Evolutionary conservation across 2,888 invertebrate species (phyloP), one percentile per base, ranked within the genome.

Genomic region (Stenolophus ochropezus): DNA sequence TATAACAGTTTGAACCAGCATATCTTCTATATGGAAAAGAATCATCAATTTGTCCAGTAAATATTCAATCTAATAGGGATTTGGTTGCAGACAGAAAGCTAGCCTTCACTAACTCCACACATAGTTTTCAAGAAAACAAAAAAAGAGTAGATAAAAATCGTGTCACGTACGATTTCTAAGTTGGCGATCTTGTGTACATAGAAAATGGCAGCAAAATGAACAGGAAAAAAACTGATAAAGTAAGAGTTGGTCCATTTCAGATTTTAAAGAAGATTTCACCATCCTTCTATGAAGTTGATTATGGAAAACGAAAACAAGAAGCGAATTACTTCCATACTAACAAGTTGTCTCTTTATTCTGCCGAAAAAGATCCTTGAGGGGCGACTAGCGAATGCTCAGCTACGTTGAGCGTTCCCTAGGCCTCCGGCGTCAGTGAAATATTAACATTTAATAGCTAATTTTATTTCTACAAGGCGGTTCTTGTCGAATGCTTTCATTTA

Each of bases 151-250:
- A 83, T 27, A 73, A 81, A 79, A 82, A 77, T 73, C 27, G 83
- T 56, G 82, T 77, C 65, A 27, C 73, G n/a, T 58, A 83, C 58
- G 73, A 82, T n/a, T 84, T 84, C 79, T 71, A 84, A 58, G 82
- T 79, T 69, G 83, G 85, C 4, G 84, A 84, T 81, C 81, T 82
- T 16, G 84, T 84, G n/a, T 84, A 84, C 82, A 75, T 85, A 14
- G 82, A 84, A 81, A 84, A 83, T 65, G 83, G 83, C 21, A 83
- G 83, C 75, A 84, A 83, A 82, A 25, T n/a, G n/a, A n/a, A n/a
- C n/a, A n/a, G n/a, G n/a, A n/a, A n/a, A n/a, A 85, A 85, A 79
- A 33, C 83, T 81, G 83, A 84, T 61, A 75, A 82, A 83, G 20
- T 83, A 23, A 81, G 84, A 83, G 74, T 83, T 82, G 84, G 83